Conservation (phyloP, 2,797 vertebrate genomes). For the Calcarius lapponicus region DNA sequence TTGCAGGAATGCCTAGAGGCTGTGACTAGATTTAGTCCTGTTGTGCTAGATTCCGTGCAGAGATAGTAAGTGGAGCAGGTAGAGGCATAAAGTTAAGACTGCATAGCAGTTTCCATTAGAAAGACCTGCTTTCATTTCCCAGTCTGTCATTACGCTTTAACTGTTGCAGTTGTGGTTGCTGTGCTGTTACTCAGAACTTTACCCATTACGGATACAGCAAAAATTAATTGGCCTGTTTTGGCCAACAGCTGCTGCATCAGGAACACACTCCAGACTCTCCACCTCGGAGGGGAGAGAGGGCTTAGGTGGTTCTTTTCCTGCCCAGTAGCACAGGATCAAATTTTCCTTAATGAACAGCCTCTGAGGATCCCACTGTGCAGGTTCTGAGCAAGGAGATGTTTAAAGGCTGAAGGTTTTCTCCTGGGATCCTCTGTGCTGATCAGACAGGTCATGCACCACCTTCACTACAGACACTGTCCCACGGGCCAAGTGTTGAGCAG, state of each 20-base stretch:
- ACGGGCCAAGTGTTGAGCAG: background rate
- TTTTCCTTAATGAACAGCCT: background rate
- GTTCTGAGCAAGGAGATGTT: background rate
- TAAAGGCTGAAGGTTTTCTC: background rate
- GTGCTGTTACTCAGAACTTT: background rate
- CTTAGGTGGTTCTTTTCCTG: background rate
- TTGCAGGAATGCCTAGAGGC: slow-evolving; percentile 17
- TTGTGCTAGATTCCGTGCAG: slow-evolving; percentile 18
- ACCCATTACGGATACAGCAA: background rate
- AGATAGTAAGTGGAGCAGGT: slow-evolving; percentile 33
- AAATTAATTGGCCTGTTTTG: background rate
- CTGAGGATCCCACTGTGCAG: background rate
- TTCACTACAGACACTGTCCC: background rate
- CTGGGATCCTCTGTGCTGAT: background rate
- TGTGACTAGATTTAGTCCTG: slow-evolving; percentile 7
- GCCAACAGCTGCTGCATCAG: background rate
- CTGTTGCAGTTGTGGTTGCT: background rate
- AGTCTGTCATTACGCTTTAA: slow-evolving; percentile 27
- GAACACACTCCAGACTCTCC: background rate
- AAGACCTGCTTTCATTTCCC: slow-evolving; percentile 32
- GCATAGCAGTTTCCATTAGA: slow-evolving; percentile 37
- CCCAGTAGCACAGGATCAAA: background rate
- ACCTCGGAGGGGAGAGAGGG: background rate
- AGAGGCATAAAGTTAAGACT: slow-evolving; percentile 53
- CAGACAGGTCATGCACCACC: background rate